Evolutionary conservation across 2,113 vertebrate species (phyloP), one percentile per base, ranked within the genome.

Genomic region (Lanius collurio): DNA sequence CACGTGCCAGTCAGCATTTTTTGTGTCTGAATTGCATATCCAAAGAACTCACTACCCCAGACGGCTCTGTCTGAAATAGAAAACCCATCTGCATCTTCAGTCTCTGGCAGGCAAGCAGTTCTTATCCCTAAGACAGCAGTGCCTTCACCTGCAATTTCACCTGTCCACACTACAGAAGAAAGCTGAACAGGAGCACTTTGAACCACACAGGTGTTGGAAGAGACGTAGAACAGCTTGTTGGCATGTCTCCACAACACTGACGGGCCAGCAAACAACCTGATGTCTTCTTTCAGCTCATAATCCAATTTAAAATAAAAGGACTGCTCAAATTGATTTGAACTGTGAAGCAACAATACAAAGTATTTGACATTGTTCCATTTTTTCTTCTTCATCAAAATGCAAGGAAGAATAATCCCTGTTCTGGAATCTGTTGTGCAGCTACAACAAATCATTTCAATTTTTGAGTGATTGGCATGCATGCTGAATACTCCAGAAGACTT

Each of bases 251-350:
- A 99, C 59, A 99, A 41, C 87, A 99, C 71, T 5, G 98, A 98
- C 44, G 99, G 99, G 19, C 99, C 99, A 75, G 94, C 67, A 63
- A 99, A 95, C 93, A 99, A 93, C 23, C 71, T 95, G 83, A 99
- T 46, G 12, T 80, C 78, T 30, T 98, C 98, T n/a, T 93, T 93
- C 60, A 99, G 94, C 56, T 98, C 97, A 94, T 98, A 97, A 31
- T 97, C 96, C 39, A 99, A 92, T 49, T 96, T 97, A 96, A 99
- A 99, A 82, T 97, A 95, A 64, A 99, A 82, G 41, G 95, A 82
- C 3, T 92, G 94, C 83, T 98, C 97, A 90, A 99, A 97, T 4
- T 73, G 83, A 95, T 98, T 98, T 23, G 96, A 96, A 41, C 50
- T 94, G 76, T 97, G 98, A 88, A 99, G 92, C 55, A 98, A 94